Percentiles rank a stretch among this genome's conserved stretches.
These are phyloP conservation scores for Epinotia bilunana DNA, from an alignment of 2,888 invertebrate species.

Conservation along the genomic window DNA sequence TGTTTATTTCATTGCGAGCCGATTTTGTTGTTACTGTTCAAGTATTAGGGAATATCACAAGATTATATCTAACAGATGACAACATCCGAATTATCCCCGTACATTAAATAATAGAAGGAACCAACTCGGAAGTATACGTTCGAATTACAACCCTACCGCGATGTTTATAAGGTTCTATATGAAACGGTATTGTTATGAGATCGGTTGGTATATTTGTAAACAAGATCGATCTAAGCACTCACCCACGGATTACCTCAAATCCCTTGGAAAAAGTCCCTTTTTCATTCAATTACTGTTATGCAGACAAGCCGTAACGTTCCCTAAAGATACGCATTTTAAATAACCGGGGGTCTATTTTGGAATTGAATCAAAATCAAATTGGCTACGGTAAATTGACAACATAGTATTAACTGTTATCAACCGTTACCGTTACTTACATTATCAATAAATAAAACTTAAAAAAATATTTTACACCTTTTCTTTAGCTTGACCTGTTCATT, in stretches of 20 bases:
- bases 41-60: slow-evolving; percentile 18
- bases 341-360: not conserved
- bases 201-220: not conserved
- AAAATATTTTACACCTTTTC: too few relatives aligned
- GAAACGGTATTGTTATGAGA: not conserved
- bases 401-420: too few relatives aligned
- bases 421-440: too few relatives aligned
- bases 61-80: slow-evolving; percentile 19
- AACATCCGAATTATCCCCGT: slow-evolving; percentile 13
- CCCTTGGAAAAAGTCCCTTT: slow-evolving; percentile 28
- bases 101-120: not conserved
- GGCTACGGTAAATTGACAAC: not conserved
- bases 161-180: not conserved
- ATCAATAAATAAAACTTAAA: too few relatives aligned
- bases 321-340: not conserved
- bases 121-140: not conserved
- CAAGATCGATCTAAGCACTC: slow-evolving; percentile 24
- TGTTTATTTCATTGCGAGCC: not conserved
- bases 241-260: slow-evolving; percentile 7
- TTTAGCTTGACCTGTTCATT: too few relatives aligned
- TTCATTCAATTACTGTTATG: slow-evolving; percentile 33
- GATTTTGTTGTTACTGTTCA: slow-evolving; percentile 1
- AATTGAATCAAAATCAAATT: not conserved
- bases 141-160: not conserved
- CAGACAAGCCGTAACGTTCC: slow-evolving; percentile 16